phyloP scores from a whole-genome alignment of 1,140 invertebrate genomes.

The Drosophila novamexicana region DNA sequence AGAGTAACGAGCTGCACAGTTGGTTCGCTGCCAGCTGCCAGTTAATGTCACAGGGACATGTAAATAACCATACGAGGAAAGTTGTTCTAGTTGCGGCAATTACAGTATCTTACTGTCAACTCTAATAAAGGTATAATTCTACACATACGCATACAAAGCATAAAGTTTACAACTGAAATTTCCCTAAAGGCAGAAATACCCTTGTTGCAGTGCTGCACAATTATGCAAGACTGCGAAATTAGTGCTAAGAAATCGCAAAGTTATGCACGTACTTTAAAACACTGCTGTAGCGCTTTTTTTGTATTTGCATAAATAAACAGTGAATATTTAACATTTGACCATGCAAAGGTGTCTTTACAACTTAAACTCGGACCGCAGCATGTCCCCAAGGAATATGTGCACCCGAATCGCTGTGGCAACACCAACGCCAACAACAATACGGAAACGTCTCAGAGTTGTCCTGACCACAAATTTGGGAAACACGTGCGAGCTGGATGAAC shows the following conservation, averaged over 20 bases:
- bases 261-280: neutral
- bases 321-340: neutral
- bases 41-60: too few species aligned
- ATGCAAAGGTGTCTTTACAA: slow-evolving; percentile 29
- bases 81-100: too few species aligned
- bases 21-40: too few species aligned
- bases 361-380: neutral
- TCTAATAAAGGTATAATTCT: too few species aligned
- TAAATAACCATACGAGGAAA: too few species aligned
- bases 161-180: neutral
- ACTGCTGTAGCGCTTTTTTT: neutral
- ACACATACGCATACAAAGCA: neutral
- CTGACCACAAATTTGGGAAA: neutral
- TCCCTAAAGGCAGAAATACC: neutral
- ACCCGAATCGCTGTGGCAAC: slow-evolving; percentile 14
- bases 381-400: slow-evolving; percentile 8
- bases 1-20: too few species aligned
- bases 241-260: neutral
- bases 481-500: neutral
- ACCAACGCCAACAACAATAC: slow-evolving; percentile 22
- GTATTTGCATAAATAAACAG: neutral
- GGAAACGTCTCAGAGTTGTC: neutral
- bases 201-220: slow-evolving; percentile 3
- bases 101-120: too few species aligned
- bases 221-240: neutral